Conservation (phyloP, 2,113 vertebrate species). For the Rhinolophus ferrumequinum region DNA sequence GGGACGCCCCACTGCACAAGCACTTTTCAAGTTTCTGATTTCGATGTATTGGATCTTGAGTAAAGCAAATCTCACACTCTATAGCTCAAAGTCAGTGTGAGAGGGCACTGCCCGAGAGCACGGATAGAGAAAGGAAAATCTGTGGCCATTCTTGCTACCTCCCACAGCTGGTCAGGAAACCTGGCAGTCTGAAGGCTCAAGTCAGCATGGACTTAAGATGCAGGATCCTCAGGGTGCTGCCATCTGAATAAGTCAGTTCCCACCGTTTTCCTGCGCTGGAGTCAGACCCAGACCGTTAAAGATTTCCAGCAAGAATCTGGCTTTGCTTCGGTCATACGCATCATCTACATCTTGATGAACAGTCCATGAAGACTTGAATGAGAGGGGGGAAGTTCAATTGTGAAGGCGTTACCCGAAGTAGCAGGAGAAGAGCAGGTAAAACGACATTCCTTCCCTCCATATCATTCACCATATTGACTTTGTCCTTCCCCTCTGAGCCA, state of each 20-base stretch:
- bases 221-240: neutral
- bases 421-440: neutral
- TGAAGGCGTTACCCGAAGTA: neutral
- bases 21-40: neutral
- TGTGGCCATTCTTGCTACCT: neutral
- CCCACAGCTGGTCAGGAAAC: neutral
- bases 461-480: neutral
- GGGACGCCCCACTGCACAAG: neutral
- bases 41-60: neutral
- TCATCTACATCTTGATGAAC: neutral
- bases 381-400: neutral
- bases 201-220: neutral
- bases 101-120: neutral
- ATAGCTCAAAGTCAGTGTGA: neutral
- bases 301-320: neutral
- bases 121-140: neutral
- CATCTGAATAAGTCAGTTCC: neutral
- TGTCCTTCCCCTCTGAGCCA: neutral
- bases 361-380: neutral
- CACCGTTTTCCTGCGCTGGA: neutral
- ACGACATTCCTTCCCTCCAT: neutral
- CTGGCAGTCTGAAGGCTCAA: neutral
- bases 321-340: neutral
- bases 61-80: neutral
- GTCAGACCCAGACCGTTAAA: neutral